Evolutionary conservation across 2,888 invertebrate genomes (phyloP).

Genomic region (Erebia aethiops): DNA sequence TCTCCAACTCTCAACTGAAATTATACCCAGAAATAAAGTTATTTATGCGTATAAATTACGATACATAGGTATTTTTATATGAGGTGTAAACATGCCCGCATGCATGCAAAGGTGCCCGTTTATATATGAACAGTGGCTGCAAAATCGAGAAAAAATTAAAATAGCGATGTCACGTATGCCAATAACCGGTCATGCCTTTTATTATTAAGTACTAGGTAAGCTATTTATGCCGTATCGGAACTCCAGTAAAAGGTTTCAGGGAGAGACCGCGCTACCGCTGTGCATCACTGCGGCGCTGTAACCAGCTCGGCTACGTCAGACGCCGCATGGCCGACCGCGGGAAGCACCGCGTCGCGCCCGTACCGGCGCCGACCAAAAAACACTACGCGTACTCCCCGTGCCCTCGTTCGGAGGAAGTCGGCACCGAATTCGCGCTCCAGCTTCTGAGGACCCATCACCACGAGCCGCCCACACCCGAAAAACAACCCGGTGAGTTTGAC

Average conservation of each 20-base stretch:
- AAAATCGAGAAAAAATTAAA: no score
- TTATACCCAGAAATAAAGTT: no score
- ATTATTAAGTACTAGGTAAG: no score
- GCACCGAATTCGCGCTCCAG: constrained; percentile 74
- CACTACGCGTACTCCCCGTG: constrained; percentile 80
- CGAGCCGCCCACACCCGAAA: constrained; percentile 58
- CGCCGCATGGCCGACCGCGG: constrained; percentile 81
- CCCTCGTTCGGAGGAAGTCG: constrained; percentile 79
- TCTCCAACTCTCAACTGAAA: no score
- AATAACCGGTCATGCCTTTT: no score
- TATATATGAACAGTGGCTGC: no score
- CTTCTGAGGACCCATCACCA: constrained; percentile 53
- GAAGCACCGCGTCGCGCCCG: constrained; percentile 78
- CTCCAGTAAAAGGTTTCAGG: neutral
- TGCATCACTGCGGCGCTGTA: constrained; percentile 47
- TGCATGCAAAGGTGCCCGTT: no score
- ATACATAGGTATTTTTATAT: no score
- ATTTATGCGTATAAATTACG: no score
- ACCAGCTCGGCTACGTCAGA: constrained; percentile 56
- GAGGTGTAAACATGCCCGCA: neutral
- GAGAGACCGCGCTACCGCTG: constrained; percentile 18
- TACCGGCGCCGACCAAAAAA: constrained; percentile 73
- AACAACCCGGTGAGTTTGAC: constrained; percentile 50
- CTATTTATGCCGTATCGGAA: neutral
- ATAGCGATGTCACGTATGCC: no score